Conservation (phyloP, 2,113 vertebrate genomes). For the Urocitellus parryii region DNA sequence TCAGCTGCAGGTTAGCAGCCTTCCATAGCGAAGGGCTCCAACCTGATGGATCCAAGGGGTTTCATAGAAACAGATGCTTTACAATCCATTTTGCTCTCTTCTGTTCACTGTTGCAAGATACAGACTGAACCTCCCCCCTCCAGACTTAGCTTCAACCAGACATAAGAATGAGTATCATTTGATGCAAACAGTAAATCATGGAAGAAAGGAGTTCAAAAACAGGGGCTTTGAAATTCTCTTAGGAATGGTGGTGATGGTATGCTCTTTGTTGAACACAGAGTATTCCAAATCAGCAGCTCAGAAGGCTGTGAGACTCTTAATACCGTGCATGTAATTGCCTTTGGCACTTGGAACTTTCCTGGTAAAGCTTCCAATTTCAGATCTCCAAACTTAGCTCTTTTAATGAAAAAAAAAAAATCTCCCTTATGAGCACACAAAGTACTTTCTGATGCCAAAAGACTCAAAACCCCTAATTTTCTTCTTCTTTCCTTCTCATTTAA, state of each 20-base stretch:
- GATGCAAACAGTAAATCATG: background rate
- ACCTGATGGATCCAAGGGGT: background rate
- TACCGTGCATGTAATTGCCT: background rate
- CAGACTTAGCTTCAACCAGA: background rate
- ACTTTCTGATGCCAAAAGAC: background rate
- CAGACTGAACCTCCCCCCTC: background rate
- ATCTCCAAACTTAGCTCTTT: background rate
- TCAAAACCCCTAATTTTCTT: background rate
- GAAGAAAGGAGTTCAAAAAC: background rate
- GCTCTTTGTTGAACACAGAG: too few relatives aligned
- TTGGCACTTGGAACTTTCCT: background rate
- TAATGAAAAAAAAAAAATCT: background rate
- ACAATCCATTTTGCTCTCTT: background rate
- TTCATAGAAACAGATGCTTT: background rate
- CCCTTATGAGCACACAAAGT: background rate
- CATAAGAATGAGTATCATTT: background rate
- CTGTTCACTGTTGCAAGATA: background rate
- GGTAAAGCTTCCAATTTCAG: background rate
- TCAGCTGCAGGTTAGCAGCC: background rate
- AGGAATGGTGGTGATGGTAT: too few relatives aligned
- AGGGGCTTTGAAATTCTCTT: background rate
- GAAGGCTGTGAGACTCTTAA: too few relatives aligned
- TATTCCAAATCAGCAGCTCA: too few relatives aligned
- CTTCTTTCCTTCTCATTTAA: background rate
- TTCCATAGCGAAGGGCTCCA: background rate